A percentile compares a stretch with the other conserved stretches of the same genome.
phyloP scores from a whole-genome alignment of 2,888 invertebrate genomes.

The Pemphredon lugubris region DNA sequence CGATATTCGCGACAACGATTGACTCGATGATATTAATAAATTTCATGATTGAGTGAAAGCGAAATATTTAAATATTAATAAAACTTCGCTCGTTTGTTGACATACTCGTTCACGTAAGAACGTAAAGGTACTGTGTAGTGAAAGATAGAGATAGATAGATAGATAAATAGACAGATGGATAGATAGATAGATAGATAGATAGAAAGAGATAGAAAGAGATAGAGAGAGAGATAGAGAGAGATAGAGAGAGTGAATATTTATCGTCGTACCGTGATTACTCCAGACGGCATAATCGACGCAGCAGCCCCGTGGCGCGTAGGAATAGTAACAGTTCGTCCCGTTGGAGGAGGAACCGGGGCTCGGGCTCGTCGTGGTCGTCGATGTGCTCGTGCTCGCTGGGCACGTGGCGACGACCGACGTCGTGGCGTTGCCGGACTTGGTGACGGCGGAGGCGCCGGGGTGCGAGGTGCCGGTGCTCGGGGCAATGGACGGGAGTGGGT shows the following conservation, averaged over 20 bases:
- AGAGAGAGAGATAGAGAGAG: no score
- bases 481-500: slow-evolving; percentile 70
- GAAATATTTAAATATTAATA: no score
- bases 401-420: slow-evolving; percentile 58
- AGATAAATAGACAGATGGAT: no score
- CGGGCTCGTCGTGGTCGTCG: slow-evolving; percentile 72
- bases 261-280: slow-evolving; percentile 78
- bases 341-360: slow-evolving; percentile 76
- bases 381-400: slow-evolving; percentile 71
- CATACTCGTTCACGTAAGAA: no score
- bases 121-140: no score
- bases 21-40: no score
- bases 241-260: slow-evolving; percentile 1
- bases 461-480: slow-evolving; percentile 68
- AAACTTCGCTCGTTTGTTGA: no score
- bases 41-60: no score
- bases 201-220: no score
- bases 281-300: slow-evolving; percentile 79
- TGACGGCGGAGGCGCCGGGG: slow-evolving; percentile 61
- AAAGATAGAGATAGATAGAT: no score
- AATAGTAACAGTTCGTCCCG: slow-evolving; percentile 74
- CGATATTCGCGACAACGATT: no score
- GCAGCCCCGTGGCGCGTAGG: slow-evolving; percentile 77
- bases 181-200: no score
- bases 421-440: slow-evolving; percentile 66